Percentiles rank a stretch among this genome's conserved stretches.
Conservation (phyloP, 1,140 invertebrate genomes). For the Trichoplusia ni region DNA sequence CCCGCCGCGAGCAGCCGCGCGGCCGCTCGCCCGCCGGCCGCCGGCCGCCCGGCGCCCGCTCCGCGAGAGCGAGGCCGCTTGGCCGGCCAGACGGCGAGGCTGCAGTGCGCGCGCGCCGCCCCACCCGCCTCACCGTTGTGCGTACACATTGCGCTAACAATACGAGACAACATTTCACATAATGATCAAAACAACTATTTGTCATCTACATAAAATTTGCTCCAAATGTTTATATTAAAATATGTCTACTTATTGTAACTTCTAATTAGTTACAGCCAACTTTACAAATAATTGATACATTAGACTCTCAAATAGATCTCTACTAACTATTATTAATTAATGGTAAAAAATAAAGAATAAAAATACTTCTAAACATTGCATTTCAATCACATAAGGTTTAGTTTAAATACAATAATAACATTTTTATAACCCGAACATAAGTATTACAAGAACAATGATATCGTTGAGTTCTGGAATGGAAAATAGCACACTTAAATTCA, state of each 20-base stretch:
- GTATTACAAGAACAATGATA: constrained; percentile 81
- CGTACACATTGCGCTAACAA: constrained; percentile 75
- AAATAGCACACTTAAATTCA: constrained; percentile 82
- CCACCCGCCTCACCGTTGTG: constrained; percentile 64
- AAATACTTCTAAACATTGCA: constrained; percentile 82
- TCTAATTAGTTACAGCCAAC: constrained; percentile 81
- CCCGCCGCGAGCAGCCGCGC: constrained; percentile 39
- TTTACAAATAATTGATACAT: constrained; percentile 82
- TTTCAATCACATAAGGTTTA: constrained; percentile 82
- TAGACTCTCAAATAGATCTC: constrained; percentile 82
- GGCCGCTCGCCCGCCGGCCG: too few species aligned
- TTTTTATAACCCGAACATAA: constrained; percentile 80
- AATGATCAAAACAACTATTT: constrained; percentile 80
- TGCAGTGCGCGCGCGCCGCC: constrained; percentile 27
- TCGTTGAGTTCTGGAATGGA: constrained; percentile 81
- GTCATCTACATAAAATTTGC: constrained; percentile 80
- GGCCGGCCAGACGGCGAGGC: neutral
- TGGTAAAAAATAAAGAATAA: constrained; percentile 82
- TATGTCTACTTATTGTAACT: constrained; percentile 81
- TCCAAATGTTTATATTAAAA: constrained; percentile 81
- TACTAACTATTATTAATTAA: constrained; percentile 80
- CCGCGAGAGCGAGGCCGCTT: neutral
- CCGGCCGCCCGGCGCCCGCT: too few species aligned
- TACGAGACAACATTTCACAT: constrained; percentile 78
- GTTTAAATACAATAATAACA: constrained; percentile 81